Conservation (phyloP, 2,113 vertebrate species). For the Silurus asotus region DNA sequence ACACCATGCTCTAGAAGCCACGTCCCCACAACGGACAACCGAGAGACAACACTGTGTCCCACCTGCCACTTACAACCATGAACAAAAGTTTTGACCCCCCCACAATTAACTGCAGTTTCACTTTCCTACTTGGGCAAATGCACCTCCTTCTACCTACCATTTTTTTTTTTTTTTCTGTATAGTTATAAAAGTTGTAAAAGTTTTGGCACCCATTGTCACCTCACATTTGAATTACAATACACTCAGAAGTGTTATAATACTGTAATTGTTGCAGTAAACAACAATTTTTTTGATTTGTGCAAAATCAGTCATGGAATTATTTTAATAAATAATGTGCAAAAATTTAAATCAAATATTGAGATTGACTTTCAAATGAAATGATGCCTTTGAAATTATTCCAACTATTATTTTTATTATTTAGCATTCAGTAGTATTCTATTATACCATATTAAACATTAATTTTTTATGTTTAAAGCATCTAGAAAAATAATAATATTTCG, state of each 20-base stretch:
- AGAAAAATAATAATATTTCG: not conserved
- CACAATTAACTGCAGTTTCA: not conserved
- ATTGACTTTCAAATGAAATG: no score
- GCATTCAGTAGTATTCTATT: no score
- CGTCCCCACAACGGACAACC: not conserved
- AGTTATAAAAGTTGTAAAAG: not conserved
- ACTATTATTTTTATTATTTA: no score
- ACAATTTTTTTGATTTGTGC: no score
- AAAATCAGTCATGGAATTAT: no score
- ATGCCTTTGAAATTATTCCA: no score
- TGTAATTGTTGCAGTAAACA: no score
- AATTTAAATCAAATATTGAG: no score
- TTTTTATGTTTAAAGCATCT: no score
- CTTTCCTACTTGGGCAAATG: not conserved
- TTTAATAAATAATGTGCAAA: no score
- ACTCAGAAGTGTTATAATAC: no score
- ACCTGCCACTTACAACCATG: not conserved
- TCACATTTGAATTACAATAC: not conserved
- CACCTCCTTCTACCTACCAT: not conserved
- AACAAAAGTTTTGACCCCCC: not conserved
- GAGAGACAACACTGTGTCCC: not conserved
- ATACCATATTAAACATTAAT: no score
- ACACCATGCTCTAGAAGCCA: not conserved
- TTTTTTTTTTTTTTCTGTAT: not conserved
- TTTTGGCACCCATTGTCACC: not conserved